Base-by-base conservation (phyloP, 2,888 invertebrate species). In the Cerastis rubricosa region DNA sequence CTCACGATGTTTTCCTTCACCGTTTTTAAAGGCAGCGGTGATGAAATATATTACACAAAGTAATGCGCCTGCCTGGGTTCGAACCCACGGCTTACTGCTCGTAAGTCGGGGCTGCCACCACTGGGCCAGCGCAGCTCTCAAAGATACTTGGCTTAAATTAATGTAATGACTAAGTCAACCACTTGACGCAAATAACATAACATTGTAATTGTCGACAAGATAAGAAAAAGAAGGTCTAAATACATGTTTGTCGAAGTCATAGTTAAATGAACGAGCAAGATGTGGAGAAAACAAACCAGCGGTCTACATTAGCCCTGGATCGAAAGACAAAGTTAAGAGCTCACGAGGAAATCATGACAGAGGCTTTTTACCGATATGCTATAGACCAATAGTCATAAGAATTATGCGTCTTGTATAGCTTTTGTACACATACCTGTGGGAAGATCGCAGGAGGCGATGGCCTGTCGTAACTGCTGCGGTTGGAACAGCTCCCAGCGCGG, bases 401-500 rank as follows among this genome's bases (percentile, higher is more conserved):
- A 29, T 29, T 0, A 29, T 59, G 14, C 29, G 8, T 3, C 4
- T n/a, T 1, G n/a, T 54, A 7, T n/a, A n/a, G 19, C 29, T 64
- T 64, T 25, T 2, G n/a, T 63, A n/a, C 40, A 59, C 29, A 64
- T 25, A 64, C 64, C 64, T 43, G 95, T 94, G 65, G 95, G 94
- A 73, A 96, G 85, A 79, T 96, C 96, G 85, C 96, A 96, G 68
- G 92, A 90, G 3, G 91, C 92, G 76, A 97, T 94, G 79, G 96
- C 97, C n/a, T 92, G 92, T 2, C 94, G 88, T 74, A 97, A 90
- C 76, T 95, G 96, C 19, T 93, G 89, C 51, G 94, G 92, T 89
- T 96, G 95, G 93, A 97, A 96, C 85, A 96, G 92, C 84, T 96
- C 95, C 96, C 96, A 96, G 86, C 89, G 93, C 29, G 97, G 97